Conservation (phyloP, 1,140 invertebrate species). For the Eupeodes corollae region DNA sequence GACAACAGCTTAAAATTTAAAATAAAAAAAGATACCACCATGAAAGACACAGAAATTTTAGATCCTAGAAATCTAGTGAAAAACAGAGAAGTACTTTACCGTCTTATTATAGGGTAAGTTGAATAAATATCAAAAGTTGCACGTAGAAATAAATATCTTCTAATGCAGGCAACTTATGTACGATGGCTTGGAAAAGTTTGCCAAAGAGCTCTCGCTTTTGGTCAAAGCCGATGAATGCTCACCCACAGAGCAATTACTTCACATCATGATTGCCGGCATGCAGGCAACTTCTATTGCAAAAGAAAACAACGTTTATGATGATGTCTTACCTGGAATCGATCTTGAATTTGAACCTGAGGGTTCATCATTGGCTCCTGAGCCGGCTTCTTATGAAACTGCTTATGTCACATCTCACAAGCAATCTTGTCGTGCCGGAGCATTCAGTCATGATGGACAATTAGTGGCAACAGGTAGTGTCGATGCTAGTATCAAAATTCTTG, state of each 20-base stretch:
- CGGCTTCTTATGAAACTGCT: conserved; percentile 92
- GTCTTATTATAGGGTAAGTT: conserved; percentile 73
- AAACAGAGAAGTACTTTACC: conserved; percentile 68
- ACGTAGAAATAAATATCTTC: conserved; percentile 12
- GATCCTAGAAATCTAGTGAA: conserved; percentile 67
- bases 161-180: conserved; percentile 73
- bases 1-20: no score
- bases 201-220: conserved; percentile 65
- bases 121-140: neutral
- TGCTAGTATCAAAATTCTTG: conserved; percentile 96
- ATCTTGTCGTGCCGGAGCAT: conserved; percentile 87
- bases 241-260: conserved; percentile 83
- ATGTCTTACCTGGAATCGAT: conserved; percentile 72
- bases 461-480: conserved; percentile 98
- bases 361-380: conserved; percentile 78
- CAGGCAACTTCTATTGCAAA: conserved; percentile 72
- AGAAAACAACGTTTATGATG: conserved; percentile 53
- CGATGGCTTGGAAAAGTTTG: conserved; percentile 86
- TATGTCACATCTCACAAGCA: conserved; percentile 99
- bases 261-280: conserved; percentile 75
- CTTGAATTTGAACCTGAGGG: conserved; percentile 95
- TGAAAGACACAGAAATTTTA: conserved; percentile 48
- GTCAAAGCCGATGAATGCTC: conserved; percentile 87
- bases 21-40: conserved; percentile 18
- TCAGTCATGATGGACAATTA: conserved; percentile 85